Conservation (phyloP, 2,797 vertebrate species). For the Phrynocephalus forsythii region DNA sequence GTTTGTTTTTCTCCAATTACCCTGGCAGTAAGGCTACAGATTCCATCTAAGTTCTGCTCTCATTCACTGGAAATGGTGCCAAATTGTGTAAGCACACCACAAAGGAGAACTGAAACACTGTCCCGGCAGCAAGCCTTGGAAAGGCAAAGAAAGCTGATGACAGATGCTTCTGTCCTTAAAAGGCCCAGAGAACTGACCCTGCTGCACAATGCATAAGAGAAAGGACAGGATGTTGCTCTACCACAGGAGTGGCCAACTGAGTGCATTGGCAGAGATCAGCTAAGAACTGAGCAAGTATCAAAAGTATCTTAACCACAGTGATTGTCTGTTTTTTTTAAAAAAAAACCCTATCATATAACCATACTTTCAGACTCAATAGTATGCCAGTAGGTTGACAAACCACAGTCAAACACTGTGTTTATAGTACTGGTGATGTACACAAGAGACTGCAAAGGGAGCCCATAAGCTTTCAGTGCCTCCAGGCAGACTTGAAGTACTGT, state of each 20-base stretch:
- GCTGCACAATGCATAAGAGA: conserved; percentile 10
- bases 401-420: not conserved
- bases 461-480: not conserved
- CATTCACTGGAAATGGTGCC: not conserved
- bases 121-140: not conserved
- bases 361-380: not conserved
- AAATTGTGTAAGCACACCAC: not conserved
- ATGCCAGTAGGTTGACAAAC: no score
- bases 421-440: not conserved
- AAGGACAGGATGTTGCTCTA: conserved; percentile 36
- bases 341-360: not conserved
- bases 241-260: not conserved
- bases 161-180: conserved; percentile 28
- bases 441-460: not conserved
- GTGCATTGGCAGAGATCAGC: not conserved
- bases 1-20: not conserved
- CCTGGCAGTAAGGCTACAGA: not conserved
- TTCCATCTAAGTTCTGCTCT: conserved; percentile 5
- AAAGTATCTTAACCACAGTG: not conserved
- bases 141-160: conserved; percentile 25
- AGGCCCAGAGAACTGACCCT: conserved; percentile 19
- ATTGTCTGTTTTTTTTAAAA: not conserved
- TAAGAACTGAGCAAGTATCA: not conserved
- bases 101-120: conserved; percentile 4
- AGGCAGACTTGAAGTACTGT: not conserved